Base-by-base conservation (phyloP, 2,797 vertebrate genomes). In the Arrhamphus sclerolepis region DNA sequence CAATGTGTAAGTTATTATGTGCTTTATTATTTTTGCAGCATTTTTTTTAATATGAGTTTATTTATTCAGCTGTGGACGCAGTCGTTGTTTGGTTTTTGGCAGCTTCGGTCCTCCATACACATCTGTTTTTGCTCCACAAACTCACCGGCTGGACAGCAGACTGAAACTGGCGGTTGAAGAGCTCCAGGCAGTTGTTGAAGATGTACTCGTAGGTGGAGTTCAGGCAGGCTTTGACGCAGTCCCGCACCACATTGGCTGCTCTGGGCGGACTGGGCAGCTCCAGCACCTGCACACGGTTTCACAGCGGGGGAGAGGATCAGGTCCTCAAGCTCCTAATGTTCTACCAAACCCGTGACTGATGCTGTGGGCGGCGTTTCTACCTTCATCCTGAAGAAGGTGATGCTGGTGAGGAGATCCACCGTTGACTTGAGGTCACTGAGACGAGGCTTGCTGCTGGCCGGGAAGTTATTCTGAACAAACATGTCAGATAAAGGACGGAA, bases 331-430 rank as follows among this genome's bases (percentile, higher is more conserved):
- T n/a, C n/a, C n/a, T n/a, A n/a, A n/a, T n/a, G n/a, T 31, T 38
- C 22, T 9, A 39, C 40, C 40, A 41, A 41, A 41, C 40, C 40
- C 28, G 6, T 1, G 8, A 4, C 28, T 6, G 28, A 1, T 6
- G 1, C 8, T 29, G 28, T 29, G 28, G 8, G 6, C 4, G 28
- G 31, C 9, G 31, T 52, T 70, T 29, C 13, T 80, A 98, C 97
- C 95, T 99, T 99, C 94, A 99, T 96, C 78, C 97, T 94, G 93
- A 99, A 99, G 92, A 99, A 99, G 2, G 95, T 95, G 88, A 99
- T 98, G 92, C 97, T 99, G 81, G 97, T 99, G 79, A 99, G 93
- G 64, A 99, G 94, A 87, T 99, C 97, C 84, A 99, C 96, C 0
- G 97, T 98, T 22, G 97, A 98, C 73, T 96, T 98, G 67, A 99